phyloP scores from a whole-genome alignment of 2,797 vertebrate genomes.

The Cirrhinus molitorella region DNA sequence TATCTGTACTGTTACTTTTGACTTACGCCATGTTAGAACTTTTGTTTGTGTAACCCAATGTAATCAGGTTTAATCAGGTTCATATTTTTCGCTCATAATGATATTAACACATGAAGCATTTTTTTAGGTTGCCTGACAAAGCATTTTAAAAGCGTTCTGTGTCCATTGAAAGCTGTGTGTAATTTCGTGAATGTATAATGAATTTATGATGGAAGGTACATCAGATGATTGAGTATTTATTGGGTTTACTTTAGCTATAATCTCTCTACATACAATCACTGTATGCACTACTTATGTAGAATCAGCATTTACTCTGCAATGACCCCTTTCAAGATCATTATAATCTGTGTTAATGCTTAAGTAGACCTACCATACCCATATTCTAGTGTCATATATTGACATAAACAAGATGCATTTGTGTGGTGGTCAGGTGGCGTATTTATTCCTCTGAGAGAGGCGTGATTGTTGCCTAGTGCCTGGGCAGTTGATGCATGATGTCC shows the following conservation, averaged over 20 bases:
- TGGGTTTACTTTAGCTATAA: background rate
- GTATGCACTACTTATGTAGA: no score
- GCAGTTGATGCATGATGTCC: conserved; percentile 27
- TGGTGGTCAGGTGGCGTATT: background rate
- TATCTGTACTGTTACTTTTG: no score
- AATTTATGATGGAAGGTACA: background rate
- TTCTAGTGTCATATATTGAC: background rate
- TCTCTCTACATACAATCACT: background rate
- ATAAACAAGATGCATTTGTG: background rate
- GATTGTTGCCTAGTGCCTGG: conserved; percentile 17
- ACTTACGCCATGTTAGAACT: no score
- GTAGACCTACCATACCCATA: background rate
- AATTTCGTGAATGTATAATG: background rate
- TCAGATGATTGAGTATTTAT: background rate
- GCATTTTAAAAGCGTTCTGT: no score
- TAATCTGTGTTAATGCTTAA: background rate
- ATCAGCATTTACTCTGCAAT: background rate
- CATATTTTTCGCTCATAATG: no score
- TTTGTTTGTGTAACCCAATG: no score
- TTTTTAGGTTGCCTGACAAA: no score
- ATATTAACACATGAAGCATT: no score
- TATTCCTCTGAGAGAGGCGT: background rate
- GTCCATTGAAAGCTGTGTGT: background rate
- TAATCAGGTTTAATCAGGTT: no score
- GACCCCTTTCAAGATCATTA: background rate